A percentile compares a stretch with the other conserved stretches of the same genome.
These are phyloP conservation scores for Thripadectes ignobilis DNA, from an alignment of 2,797 vertebrate species.

Conservation along the genomic window DNA sequence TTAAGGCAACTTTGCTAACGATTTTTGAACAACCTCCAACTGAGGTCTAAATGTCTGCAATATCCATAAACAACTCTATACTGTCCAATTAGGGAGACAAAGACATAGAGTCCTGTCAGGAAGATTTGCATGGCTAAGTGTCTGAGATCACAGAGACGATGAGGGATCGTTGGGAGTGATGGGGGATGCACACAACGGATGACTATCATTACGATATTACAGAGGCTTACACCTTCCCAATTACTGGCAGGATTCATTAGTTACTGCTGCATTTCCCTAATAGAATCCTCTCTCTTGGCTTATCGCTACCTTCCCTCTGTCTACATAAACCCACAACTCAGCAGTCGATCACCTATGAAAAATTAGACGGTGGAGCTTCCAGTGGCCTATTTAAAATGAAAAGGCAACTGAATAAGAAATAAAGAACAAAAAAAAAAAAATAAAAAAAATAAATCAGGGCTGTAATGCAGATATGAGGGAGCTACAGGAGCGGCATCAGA, in stretches of 20 bases:
- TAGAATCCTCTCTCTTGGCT: slow-evolving; percentile 77
- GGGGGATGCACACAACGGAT: slow-evolving; percentile 89
- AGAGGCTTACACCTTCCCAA: slow-evolving; percentile 93
- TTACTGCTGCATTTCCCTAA: slow-evolving; percentile 86
- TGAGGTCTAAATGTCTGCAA: slow-evolving; percentile 95
- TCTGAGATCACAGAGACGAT: slow-evolving; percentile 92
- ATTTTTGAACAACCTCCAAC: slow-evolving; percentile 97
- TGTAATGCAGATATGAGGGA: background rate
- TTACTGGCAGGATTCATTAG: slow-evolving; percentile 99
- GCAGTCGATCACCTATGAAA: slow-evolving; percentile 80
- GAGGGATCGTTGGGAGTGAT: slow-evolving; percentile 86
- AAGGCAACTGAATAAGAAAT: slow-evolving; percentile 53
- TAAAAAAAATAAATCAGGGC: background rate
- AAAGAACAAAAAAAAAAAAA: background rate
- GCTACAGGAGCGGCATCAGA: background rate
- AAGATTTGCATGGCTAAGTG: slow-evolving; percentile 99
- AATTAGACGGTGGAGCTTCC: slow-evolving; percentile 69
- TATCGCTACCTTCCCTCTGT: slow-evolving; percentile 83
- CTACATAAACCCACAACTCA: slow-evolving; percentile 78
- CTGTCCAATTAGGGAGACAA: slow-evolving; percentile 99
- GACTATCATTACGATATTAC: slow-evolving; percentile 96
- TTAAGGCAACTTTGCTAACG: slow-evolving; percentile 93
- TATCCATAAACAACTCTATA: slow-evolving; percentile 99
- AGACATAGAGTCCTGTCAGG: slow-evolving; percentile 95
- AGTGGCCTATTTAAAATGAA: slow-evolving; percentile 74